Evolutionary conservation across 92 coral and sea anemone genomes (phyloP), one percentile per base, ranked within the genome.

Genomic region (Epizoanthus stellaris): DNA sequence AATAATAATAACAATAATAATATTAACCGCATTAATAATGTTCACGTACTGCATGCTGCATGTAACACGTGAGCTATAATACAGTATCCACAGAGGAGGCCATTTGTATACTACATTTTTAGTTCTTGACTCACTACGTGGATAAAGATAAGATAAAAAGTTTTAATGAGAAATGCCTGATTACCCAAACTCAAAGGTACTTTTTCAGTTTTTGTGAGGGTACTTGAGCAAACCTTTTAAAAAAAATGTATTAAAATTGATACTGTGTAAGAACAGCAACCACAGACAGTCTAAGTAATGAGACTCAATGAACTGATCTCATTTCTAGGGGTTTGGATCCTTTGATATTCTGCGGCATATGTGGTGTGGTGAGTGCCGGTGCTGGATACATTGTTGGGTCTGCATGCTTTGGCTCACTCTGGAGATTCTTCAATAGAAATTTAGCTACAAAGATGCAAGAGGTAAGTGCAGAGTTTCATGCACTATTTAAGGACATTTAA

Each of bases 311-410:
- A 47, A 38, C 71, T 65, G 34, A 11, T 8, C 47, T 58, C 1
- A 16, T 49, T 62, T 70, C 16, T 53, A 96, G 99, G 87, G 99
- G 99, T 58, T 85, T 96, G 96, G 99, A 96, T 74, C 99, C 99
- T 14, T 80, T 96, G 73, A 93, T 96, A 61, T 96, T 96, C 85
- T 92, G 99, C 84, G 98, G 98, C 40, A 75, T 96, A 38, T 93
- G 98, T 86, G 99, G 99, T 47, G 98, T 96, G 39, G 99, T 95
- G 42, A 96, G 98, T 93, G 98, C 98, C 15, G 99, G 97, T 11
- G 94, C 86, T 65, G 98, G 98, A 4, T 94, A 91, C 88, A 85
- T 91, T 66, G 89, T 87, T 25, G 99, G 99, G 72, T 91, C 97
- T 63, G 99, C 97, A 65, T 74, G 91, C 10, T 96, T 94, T 85